These are phyloP conservation scores for Gavialis gangeticus DNA, from an alignment of 2,113 vertebrate species.

Conservation along the genomic window DNA sequence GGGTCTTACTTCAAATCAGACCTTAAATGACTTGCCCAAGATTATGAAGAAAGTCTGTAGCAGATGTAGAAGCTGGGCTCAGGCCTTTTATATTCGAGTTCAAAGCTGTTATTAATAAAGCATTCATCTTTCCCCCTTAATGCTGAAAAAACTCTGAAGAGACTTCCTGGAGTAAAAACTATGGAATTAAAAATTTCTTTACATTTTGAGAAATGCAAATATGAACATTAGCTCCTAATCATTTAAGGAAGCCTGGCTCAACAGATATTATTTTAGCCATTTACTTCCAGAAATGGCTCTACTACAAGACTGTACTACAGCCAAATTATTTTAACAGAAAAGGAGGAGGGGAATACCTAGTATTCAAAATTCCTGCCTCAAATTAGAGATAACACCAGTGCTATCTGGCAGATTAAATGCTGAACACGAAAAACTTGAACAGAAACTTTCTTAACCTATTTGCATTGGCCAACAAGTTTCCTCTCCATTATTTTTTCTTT, in stretches of 20 bases:
- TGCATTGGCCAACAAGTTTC: background rate
- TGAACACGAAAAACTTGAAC: background rate
- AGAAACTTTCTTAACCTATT: background rate
- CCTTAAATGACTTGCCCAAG: background rate
- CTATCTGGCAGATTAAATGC: background rate
- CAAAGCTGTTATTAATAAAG: background rate
- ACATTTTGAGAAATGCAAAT: background rate
- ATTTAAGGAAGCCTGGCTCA: constrained; percentile 13
- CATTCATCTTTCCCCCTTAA: background rate
- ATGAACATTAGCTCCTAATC: background rate
- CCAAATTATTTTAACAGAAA: constrained; percentile 2
- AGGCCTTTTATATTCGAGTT: fast-evolving
- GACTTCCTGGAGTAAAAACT: background rate
- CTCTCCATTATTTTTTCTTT: background rate
- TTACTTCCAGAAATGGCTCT: background rate
- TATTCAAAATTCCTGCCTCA: background rate
- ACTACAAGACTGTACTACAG: background rate
- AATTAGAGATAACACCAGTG: background rate
- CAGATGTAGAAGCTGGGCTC: background rate
- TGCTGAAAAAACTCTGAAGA: background rate
- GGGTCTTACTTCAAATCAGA: background rate
- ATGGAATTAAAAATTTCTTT: background rate
- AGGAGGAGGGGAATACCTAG: background rate
- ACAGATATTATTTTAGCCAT: background rate
- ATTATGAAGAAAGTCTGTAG: background rate